Percentiles rank a stretch among this genome's conserved stretches.
Evolutionary conservation across 2,113 vertebrate genomes (phyloP).

Genomic region (Cranoglanis bouderius): DNA sequence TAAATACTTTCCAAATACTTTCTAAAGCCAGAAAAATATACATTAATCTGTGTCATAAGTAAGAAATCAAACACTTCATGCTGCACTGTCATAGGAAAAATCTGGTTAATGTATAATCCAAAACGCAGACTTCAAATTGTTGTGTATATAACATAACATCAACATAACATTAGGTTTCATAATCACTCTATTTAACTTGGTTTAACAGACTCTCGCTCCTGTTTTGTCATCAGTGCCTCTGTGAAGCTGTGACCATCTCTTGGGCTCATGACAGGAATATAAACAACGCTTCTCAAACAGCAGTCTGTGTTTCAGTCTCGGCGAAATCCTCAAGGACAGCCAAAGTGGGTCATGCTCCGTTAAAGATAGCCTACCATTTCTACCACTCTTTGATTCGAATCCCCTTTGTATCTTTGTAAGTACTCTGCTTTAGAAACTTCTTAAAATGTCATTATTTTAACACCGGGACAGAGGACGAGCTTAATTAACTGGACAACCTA

Average conservation of each 20-base stretch:
- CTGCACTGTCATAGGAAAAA: neutral
- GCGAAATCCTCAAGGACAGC: constrained; percentile 12
- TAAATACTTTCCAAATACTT: too few relatives aligned
- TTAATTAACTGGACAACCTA: neutral
- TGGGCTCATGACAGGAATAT: constrained; percentile 21
- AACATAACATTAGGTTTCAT: neutral
- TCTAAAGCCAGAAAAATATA: neutral
- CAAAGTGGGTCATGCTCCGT: constrained; percentile 1
- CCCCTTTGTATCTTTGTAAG: neutral
- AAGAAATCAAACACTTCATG: neutral
- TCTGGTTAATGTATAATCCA: neutral
- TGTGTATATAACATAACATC: too few relatives aligned
- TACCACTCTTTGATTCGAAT: neutral
- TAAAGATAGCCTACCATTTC: constrained; percentile 4
- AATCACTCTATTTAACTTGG: neutral
- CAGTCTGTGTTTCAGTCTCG: neutral
- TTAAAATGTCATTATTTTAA: constrained; percentile 4
- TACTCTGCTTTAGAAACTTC: neutral
- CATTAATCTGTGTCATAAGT: too few relatives aligned
- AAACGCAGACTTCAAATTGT: neutral
- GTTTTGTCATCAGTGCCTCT: neutral
- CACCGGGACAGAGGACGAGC: neutral
- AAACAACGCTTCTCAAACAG: constrained; percentile 19
- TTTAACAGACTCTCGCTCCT: neutral
- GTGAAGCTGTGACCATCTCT: constrained; percentile 5